Conservation (phyloP, 2,797 vertebrate species). For the Caiman crocodilus region DNA sequence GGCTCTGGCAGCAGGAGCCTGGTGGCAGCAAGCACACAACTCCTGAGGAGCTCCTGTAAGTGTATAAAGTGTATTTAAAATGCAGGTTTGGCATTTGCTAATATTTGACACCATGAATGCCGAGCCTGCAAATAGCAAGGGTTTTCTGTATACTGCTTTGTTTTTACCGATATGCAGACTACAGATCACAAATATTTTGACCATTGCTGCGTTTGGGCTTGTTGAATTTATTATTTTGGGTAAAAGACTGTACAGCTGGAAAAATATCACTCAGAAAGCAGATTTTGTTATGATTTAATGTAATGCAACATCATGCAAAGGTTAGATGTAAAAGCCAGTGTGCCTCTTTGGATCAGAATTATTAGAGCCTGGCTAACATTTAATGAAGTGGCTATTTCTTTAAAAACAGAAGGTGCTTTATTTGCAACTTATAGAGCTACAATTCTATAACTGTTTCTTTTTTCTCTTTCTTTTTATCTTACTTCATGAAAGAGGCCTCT, state of each 20-base stretch:
- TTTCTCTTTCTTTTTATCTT: not conserved
- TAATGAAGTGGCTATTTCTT: not conserved
- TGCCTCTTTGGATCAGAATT: not conserved
- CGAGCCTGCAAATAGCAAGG: too few relatives aligned
- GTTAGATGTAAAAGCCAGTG: not conserved
- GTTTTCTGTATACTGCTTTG: too few relatives aligned
- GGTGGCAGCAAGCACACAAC: too few relatives aligned
- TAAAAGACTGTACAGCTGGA: not conserved
- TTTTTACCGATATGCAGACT: too few relatives aligned
- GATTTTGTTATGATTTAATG: not conserved
- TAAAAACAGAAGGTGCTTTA: not conserved
- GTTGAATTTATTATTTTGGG: not conserved
- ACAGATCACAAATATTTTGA: not conserved
- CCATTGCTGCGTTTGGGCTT: rapidly evolving
- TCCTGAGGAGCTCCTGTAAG: too few relatives aligned
- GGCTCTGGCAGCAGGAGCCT: too few relatives aligned
- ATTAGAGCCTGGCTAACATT: not conserved
- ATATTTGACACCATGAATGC: too few relatives aligned
- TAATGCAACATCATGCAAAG: rapidly evolving
- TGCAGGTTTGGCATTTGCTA: too few relatives aligned
- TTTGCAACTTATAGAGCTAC: not conserved
- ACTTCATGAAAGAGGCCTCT: not conserved
- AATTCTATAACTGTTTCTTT: not conserved
- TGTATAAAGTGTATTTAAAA: too few relatives aligned
- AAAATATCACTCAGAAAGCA: not conserved